Evolutionary conservation across 2,888 invertebrate genomes (phyloP).

Genomic region (Steromphala cineraria): DNA sequence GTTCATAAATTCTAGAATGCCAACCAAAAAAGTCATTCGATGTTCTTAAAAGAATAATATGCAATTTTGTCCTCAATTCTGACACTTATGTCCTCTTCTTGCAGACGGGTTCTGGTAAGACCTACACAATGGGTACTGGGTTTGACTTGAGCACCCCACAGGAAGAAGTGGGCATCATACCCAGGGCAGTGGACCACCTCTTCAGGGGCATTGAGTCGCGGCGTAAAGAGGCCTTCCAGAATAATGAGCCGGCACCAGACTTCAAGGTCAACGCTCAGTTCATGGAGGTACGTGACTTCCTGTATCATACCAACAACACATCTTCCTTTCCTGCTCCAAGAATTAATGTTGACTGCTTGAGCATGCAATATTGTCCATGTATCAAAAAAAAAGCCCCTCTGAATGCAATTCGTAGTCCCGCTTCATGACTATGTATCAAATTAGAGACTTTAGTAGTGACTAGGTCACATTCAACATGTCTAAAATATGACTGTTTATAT

Average conservation of each 20-base stretch:
- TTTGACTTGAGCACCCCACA: conserved; percentile 84
- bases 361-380: no score
- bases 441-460: no score
- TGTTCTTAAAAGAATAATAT: no score
- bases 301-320: not conserved
- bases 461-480: no score
- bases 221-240: conserved; percentile 78
- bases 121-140: conserved; percentile 98
- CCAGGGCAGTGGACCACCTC: conserved; percentile 93
- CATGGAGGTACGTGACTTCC: conserved; percentile 79
- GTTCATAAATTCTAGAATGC: no score
- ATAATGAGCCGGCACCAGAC: conserved; percentile 84
- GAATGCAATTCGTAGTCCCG: no score
- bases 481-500: no score
- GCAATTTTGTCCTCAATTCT: not conserved
- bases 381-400: no score
- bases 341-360: no score
- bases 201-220: conserved; percentile 82
- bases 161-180: conserved; percentile 90
- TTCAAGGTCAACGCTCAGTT: conserved; percentile 92
- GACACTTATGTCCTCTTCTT: conserved; percentile 28
- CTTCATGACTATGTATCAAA: no score
- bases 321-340: not conserved
- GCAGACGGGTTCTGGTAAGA: conserved; percentile 98
- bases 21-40: no score